phyloP scores from a whole-genome alignment of 2,797 vertebrate species.

The Limosa lapponica region DNA sequence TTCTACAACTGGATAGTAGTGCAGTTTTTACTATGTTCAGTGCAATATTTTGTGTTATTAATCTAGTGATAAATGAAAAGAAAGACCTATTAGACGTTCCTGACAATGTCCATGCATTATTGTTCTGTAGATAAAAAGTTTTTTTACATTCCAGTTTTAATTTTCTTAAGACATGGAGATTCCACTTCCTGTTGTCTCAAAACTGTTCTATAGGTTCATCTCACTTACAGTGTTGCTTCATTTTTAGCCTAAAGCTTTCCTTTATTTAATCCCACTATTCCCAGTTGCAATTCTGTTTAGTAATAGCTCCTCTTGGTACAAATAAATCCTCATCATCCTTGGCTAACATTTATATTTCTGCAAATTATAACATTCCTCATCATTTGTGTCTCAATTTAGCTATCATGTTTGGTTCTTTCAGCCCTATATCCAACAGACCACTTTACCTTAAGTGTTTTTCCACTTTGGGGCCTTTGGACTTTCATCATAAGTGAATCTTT shows the following conservation, averaged over 20 bases:
- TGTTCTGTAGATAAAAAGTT: neutral
- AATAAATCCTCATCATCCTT: conserved; percentile 53
- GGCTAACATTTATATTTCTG: conserved; percentile 56
- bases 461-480: neutral
- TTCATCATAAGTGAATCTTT: conserved; percentile 16
- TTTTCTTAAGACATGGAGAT: neutral
- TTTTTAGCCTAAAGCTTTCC: conserved; percentile 45
- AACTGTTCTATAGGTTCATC: neutral
- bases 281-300: conserved; percentile 16
- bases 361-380: conserved; percentile 51
- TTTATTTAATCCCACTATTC: conserved; percentile 52
- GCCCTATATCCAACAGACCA: neutral
- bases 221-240: neutral
- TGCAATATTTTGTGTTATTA: neutral
- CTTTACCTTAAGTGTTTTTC: conserved; percentile 50
- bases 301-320: conserved; percentile 44
- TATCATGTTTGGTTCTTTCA: conserved; percentile 11
- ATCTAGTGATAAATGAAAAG: neutral
- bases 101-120: neutral
- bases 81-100: neutral
- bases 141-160: neutral
- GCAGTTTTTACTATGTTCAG: neutral
- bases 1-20: neutral
- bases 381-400: conserved; percentile 36
- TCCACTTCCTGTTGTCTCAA: neutral